Base-by-base conservation (phyloP, 2,888 invertebrate species). In the Abrostola tripartita region DNA sequence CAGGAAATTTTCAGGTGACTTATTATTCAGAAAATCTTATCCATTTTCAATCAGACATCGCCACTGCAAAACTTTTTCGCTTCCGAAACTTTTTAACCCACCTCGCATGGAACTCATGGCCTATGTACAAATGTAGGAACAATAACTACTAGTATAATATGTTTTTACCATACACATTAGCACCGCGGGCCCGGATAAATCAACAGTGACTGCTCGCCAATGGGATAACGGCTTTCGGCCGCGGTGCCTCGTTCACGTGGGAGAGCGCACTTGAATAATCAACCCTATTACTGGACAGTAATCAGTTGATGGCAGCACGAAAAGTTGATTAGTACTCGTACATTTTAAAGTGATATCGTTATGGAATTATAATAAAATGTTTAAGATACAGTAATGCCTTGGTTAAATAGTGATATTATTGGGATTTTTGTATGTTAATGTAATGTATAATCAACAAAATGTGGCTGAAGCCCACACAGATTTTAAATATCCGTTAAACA, bases 171-270 rank as follows among this genome's bases (percentile, higher is more conserved):
- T 76, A 78, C 72, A 69, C 75, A 79, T 81, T 78, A 73, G 56
- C 61, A 76, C 81, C 76, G 38, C 65, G 44, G 70, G 83, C 68
- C 56, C 41, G 82, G 84, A 86, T 89, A 88, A 88, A 89, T 87
- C 88, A 86, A 83, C 76, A 71, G 65, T 60, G 81, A 82, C 85
- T 78, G 80, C 80, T 83, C 84, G 83, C 82, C 84, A 81, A 85
- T 87, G 84, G 78, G 79, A 75, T 89, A 89, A 89, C 89, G 88
- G 88, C 74, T 71, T 62, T 59, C 58, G 54, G 57, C 65, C 65
- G 55, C 68, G 54, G 54, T 75, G 82, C 79, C 69, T 53, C 64
- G 78, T 86, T 87, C 66, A 71, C 71, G 62, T 59, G 61, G 57
- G 69, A 59, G 58, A 73, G 57, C 61, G 10, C 0, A 65, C 70